Evolutionary conservation across 2,113 vertebrate genomes (phyloP).

Genomic region (Zosterops borbonicus): DNA sequence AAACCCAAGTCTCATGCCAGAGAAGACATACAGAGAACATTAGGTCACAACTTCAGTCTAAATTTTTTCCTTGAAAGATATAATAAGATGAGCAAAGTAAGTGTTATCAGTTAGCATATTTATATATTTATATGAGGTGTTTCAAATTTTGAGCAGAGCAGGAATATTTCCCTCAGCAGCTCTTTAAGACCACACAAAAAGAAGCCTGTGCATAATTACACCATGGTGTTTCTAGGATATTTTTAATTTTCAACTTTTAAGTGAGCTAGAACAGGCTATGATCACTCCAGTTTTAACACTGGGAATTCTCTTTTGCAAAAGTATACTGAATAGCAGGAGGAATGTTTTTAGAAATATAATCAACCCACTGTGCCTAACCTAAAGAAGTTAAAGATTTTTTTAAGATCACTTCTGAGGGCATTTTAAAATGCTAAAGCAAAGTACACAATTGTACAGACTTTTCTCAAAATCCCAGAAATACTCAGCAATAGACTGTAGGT

Average conservation of each 20-base stretch:
- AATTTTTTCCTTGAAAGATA: background rate
- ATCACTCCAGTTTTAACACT: background rate
- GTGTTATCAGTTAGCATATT: background rate
- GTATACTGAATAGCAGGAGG: background rate
- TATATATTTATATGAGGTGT: background rate
- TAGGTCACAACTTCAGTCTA: background rate
- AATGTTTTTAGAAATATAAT: background rate
- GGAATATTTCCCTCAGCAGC: background rate
- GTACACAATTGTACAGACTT: background rate
- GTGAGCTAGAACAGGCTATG: background rate
- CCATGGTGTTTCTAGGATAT: background rate
- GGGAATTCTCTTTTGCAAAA: background rate
- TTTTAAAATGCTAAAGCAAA: background rate
- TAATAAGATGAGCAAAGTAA: background rate
- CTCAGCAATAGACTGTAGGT: background rate
- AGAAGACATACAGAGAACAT: background rate
- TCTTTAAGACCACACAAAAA: background rate
- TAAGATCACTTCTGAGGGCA: background rate
- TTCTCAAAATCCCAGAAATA: background rate
- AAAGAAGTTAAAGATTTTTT: background rate
- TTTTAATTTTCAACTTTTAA: background rate
- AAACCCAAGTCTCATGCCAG: background rate
- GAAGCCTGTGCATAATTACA: background rate
- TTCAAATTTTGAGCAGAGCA: background rate
- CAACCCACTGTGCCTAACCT: background rate